A percentile compares a stretch with the other conserved stretches of the same genome.
Conservation (phyloP, 2,797 vertebrate species). For the Girardinus metallicus region DNA sequence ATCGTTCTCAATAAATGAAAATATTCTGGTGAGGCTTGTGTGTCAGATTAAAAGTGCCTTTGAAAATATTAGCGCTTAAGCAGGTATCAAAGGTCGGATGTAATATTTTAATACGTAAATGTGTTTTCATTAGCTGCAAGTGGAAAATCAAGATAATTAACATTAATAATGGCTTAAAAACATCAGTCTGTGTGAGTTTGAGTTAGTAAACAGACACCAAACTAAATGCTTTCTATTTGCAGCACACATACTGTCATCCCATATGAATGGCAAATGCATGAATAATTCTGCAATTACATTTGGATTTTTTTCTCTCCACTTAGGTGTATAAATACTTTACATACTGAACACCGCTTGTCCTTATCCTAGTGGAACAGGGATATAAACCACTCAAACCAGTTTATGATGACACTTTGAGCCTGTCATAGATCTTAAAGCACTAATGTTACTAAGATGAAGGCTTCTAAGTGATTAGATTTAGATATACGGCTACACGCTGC, state of each 20-base stretch:
- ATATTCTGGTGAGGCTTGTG: not conserved
- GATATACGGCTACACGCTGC: conserved; percentile 43
- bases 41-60: not conserved
- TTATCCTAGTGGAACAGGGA: conserved; percentile 16
- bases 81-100: not conserved
- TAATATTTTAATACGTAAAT: not conserved
- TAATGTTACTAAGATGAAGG: conserved; percentile 37
- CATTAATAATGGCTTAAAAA: not conserved
- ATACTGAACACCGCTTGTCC: conserved; percentile 14
- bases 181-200: not conserved
- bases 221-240: not conserved
- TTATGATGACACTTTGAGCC: conserved; percentile 38
- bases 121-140: not conserved
- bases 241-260: not conserved
- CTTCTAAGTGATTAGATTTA: conserved; percentile 52
- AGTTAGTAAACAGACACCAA: not conserved
- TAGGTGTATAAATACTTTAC: conserved; percentile 47
- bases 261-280: conserved; percentile 17
- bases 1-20: not conserved
- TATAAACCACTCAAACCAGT: conserved; percentile 37
- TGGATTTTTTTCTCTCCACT: not conserved
- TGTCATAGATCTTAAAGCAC: conserved; percentile 51
- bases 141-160: not conserved
- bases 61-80: not conserved
- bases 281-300: conserved; percentile 26